These are phyloP conservation scores for Lanistes nyassanus DNA, from an alignment of 1,140 invertebrate species.

Conservation along the genomic window DNA sequence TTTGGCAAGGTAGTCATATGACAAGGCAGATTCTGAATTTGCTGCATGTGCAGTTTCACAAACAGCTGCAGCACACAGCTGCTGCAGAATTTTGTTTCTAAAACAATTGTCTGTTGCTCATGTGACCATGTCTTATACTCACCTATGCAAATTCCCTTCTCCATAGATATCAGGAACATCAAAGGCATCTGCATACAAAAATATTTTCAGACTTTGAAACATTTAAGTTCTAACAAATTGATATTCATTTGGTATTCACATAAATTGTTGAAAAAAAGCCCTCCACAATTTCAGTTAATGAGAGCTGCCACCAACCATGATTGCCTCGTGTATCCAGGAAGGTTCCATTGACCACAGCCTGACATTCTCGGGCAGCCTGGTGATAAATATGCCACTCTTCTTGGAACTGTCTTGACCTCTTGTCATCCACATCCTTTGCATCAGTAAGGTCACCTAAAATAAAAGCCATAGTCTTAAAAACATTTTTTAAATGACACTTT, in stretches of 20 bases:
- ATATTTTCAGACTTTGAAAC: conserved; percentile 15
- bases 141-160: conserved; percentile 79
- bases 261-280: background rate
- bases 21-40: no score
- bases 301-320: conserved; percentile 78
- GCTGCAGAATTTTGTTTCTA: no score
- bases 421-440: conserved; percentile 81
- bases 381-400: conserved; percentile 88
- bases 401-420: conserved; percentile 84
- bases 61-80: no score
- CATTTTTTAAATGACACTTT: no score
- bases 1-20: no score
- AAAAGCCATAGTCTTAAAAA: no score
- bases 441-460: conserved; percentile 86
- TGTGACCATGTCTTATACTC: no score
- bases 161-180: conserved; percentile 79
- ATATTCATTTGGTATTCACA: background rate
- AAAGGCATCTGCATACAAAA: conserved; percentile 84
- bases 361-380: conserved; percentile 76
- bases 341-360: conserved; percentile 60
- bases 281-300: no score
- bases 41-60: no score
- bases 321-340: conserved; percentile 95
- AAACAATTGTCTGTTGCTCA: no score
- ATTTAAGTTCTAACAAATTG: background rate